Percentiles rank a stretch among this genome's conserved stretches.
Evolutionary conservation across 2,113 vertebrate genomes (phyloP).

Genomic region (Etia nguti): DNA sequence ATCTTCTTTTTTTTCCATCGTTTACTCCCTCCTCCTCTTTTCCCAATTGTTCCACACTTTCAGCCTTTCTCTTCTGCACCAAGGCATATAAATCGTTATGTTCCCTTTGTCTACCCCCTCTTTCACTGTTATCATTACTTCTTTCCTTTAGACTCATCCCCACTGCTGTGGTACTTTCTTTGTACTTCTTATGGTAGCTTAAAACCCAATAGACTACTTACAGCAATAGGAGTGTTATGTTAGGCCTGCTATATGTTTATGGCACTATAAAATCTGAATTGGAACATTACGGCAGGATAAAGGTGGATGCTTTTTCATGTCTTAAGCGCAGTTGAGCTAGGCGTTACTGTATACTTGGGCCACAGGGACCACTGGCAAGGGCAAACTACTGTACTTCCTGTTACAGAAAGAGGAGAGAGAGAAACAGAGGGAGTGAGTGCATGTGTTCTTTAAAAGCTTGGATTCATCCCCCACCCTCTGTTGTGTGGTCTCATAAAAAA

Average conservation of each 20-base stretch:
- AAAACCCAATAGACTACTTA: constrained; percentile 41
- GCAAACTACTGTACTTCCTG: constrained; percentile 9
- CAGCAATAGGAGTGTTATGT: constrained; percentile 10
- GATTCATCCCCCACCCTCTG: neutral
- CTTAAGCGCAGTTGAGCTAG: constrained; percentile 42
- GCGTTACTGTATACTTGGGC: constrained; percentile 1
- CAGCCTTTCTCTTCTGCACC: neutral
- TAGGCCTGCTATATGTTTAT: constrained; percentile 31
- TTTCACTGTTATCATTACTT: neutral
- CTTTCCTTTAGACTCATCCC: neutral
- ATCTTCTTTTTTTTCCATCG: neutral
- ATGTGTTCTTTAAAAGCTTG: neutral
- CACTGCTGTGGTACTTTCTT: neutral
- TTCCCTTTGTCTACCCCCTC: neutral
- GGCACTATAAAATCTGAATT: constrained; percentile 41
- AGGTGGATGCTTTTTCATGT: constrained; percentile 17
- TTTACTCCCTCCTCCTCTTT: neutral
- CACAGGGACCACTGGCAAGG: constrained; percentile 8
- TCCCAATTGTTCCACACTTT: neutral
- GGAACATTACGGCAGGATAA: constrained; percentile 37
- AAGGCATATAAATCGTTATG: neutral
- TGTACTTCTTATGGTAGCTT: neutral
- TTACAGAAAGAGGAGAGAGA: neutral
- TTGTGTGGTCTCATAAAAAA: constrained; percentile 22
- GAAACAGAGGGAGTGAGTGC: neutral